These are phyloP conservation scores for Chionodraco myersi DNA, from an alignment of 2,113 vertebrate species.

Conservation along the genomic window DNA sequence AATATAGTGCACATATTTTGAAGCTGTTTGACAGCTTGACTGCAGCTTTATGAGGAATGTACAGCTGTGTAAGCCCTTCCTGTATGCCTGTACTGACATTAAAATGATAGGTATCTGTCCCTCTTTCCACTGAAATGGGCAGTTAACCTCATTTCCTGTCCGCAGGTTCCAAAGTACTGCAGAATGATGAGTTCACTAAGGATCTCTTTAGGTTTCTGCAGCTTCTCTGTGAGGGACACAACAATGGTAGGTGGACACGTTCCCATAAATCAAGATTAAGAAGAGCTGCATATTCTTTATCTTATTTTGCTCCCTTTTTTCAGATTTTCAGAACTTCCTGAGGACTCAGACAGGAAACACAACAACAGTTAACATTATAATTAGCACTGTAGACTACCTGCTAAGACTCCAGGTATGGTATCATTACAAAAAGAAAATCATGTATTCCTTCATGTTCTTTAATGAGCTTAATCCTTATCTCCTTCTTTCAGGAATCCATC, in stretches of 20 bases:
- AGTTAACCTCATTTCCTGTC: constrained; percentile 76
- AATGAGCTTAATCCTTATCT: background rate
- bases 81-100: constrained; percentile 56
- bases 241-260: constrained; percentile 89
- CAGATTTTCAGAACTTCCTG: constrained; percentile 98
- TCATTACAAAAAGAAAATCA: background rate
- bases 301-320: background rate
- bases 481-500: constrained; percentile 91
- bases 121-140: constrained; percentile 36
- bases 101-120: constrained; percentile 46
- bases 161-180: constrained; percentile 97
- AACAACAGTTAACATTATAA: constrained; percentile 97
- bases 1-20: constrained; percentile 51
- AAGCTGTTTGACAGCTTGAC: constrained; percentile 35
- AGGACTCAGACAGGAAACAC: constrained; percentile 98
- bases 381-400: constrained; percentile 97
- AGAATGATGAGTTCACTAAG: constrained; percentile 97
- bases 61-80: constrained; percentile 53
- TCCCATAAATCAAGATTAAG: background rate
- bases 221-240: constrained; percentile 98
- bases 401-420: constrained; percentile 92
- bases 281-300: background rate
- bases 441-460: background rate
- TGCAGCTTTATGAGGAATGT: constrained; percentile 52
- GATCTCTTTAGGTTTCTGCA: constrained; percentile 98